Percentiles rank a stretch among this genome's conserved stretches.
Conservation (phyloP, 2,113 vertebrate genomes). For the Calyptomena viridis region DNA sequence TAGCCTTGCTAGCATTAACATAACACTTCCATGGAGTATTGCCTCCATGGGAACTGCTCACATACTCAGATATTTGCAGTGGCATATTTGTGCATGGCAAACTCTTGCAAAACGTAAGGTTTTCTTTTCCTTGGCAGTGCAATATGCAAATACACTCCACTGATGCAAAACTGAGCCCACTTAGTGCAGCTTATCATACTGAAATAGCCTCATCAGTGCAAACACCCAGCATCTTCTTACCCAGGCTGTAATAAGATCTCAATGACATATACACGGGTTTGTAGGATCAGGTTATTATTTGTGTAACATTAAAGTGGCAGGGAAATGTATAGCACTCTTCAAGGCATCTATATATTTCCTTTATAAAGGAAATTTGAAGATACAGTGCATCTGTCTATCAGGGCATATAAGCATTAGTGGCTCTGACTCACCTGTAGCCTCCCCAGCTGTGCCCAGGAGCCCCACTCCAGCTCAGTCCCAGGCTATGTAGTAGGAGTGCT, state of each 20-base stretch:
- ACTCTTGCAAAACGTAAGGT: background rate
- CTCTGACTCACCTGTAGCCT: background rate
- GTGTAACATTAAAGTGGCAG: background rate
- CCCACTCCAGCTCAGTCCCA: background rate
- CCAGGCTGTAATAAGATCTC: slow-evolving; percentile 20
- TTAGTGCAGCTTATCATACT: slow-evolving; percentile 36
- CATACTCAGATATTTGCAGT: background rate
- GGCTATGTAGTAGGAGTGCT: background rate
- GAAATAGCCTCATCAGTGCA: slow-evolving; percentile 44
- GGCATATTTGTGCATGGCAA: background rate
- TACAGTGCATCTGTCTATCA: background rate
- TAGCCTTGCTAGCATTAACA: background rate
- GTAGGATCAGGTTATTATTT: slow-evolving; percentile 20
- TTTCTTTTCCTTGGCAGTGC: slow-evolving; percentile 12
- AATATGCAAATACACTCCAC: slow-evolving; percentile 25
- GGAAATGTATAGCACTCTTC: background rate
- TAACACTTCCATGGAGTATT: background rate
- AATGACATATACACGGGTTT: slow-evolving; percentile 8
- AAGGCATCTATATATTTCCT: too few species aligned
- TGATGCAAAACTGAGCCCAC: slow-evolving; percentile 40
- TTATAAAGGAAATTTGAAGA: background rate
- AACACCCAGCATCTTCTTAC: slow-evolving; percentile 40
- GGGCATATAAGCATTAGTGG: background rate
- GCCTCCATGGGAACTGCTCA: background rate
- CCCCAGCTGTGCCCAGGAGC: background rate